These are phyloP conservation scores for Temnothorax nylanderi DNA, from an alignment of 1,140 invertebrate genomes.

Conservation along the genomic window DNA sequence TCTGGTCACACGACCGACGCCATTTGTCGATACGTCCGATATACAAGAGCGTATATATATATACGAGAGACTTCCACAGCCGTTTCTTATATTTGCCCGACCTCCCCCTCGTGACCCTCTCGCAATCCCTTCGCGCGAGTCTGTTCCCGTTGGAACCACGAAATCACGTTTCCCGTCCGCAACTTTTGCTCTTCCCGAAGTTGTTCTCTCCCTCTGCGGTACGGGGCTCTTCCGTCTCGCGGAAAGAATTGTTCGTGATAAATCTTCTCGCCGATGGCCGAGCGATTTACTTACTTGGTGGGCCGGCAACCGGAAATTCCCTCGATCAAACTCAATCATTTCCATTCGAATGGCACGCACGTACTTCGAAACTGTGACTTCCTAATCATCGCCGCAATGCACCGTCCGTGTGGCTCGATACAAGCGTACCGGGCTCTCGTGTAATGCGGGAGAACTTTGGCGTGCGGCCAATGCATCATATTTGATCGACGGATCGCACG, in stretches of 20 bases:
- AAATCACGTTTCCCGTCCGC: slow-evolving; percentile 76
- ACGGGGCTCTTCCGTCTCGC: background rate
- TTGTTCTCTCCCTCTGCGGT: slow-evolving; percentile 47
- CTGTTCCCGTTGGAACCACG: slow-evolving; percentile 69
- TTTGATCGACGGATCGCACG: slow-evolving; percentile 57
- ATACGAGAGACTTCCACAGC: slow-evolving; percentile 7
- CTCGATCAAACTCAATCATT: slow-evolving; percentile 75
- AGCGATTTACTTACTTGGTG: slow-evolving; percentile 74
- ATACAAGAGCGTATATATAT: slow-evolving; percentile 9
- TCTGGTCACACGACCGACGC: slow-evolving; percentile 45
- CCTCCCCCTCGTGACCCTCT: background rate
- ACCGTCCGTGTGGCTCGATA: slow-evolving; percentile 28
- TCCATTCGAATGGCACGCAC: slow-evolving; percentile 64
- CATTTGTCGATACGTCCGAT: slow-evolving; percentile 61
- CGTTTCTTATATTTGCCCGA: slow-evolving; percentile 63
- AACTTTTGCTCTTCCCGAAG: slow-evolving; percentile 76
- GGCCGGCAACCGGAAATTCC: slow-evolving; percentile 58
- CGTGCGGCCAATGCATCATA: slow-evolving; percentile 55
- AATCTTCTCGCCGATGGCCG: slow-evolving; percentile 69
- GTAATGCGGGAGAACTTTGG: slow-evolving; percentile 50
- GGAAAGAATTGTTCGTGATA: slow-evolving; percentile 71
- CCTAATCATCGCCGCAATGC: slow-evolving; percentile 49
- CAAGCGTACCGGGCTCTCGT: slow-evolving; percentile 4
- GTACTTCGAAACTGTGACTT: slow-evolving; percentile 63
- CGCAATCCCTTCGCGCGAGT: slow-evolving; percentile 42